These are phyloP conservation scores for Scytalopus superciliaris DNA, from an alignment of 2,113 vertebrate species.

Conservation along the genomic window DNA sequence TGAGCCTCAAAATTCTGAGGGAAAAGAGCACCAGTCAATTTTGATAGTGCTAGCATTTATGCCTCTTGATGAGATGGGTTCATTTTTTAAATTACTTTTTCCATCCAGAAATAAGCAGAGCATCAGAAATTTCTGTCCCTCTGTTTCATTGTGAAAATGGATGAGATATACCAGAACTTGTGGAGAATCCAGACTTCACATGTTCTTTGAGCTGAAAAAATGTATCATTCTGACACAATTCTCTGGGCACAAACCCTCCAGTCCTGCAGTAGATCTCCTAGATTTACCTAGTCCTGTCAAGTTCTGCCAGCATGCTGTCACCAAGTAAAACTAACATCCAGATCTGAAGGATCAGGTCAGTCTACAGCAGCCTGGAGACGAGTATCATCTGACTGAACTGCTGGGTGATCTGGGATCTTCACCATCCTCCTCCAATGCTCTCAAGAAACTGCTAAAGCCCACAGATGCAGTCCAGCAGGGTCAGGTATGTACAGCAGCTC, in stretches of 20 bases:
- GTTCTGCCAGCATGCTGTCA: neutral
- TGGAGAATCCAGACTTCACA: neutral
- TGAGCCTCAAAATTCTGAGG: neutral
- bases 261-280: neutral
- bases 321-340: neutral
- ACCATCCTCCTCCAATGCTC: neutral
- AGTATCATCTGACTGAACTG: neutral
- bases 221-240: neutral
- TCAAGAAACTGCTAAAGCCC: neutral
- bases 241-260: neutral
- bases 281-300: neutral
- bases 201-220: neutral
- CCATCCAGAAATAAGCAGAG: neutral
- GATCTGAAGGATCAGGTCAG: neutral
- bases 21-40: neutral
- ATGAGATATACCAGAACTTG: neutral
- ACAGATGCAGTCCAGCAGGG: neutral
- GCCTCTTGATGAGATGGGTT: neutral
- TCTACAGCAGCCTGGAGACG: neutral
- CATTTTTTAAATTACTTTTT: neutral
- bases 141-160: neutral
- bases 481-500: accelerated
- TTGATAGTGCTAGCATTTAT: neutral
- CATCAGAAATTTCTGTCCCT: neutral
- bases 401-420: neutral